A percentile compares a stretch with the other conserved stretches of the same genome.
These are phyloP conservation scores for Heteronetta atricapilla DNA, from an alignment of 2,113 vertebrate genomes.

Conservation along the genomic window DNA sequence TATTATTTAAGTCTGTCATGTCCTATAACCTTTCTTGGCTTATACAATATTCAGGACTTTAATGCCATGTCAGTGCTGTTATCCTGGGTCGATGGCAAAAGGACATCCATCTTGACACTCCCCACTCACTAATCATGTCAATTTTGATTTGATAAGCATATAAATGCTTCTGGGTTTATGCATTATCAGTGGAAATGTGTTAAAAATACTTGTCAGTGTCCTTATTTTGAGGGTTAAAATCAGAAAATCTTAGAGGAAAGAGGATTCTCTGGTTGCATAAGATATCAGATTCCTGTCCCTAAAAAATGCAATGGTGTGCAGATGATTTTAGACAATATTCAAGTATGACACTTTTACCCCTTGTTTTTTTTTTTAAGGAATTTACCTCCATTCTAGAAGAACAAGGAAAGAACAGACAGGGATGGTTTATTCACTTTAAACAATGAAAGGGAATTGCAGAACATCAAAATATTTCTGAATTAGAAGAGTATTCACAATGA, in stretches of 20 bases:
- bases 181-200: conserved; percentile 69
- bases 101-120: conserved; percentile 78
- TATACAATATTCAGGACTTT: conserved; percentile 75
- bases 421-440: neutral
- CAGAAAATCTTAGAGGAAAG: neutral
- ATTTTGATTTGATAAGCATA: conserved; percentile 83
- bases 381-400: neutral
- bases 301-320: neutral
- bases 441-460: neutral
- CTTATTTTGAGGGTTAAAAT: conserved; percentile 46
- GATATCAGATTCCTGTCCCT: neutral
- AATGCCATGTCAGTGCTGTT: conserved; percentile 70
- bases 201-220: conserved; percentile 76
- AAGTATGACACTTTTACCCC: neutral
- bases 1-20: conserved; percentile 76
- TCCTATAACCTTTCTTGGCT: conserved; percentile 78
- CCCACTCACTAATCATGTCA: conserved; percentile 77
- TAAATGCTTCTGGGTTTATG: conserved; percentile 74
- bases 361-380: fast-evolving
- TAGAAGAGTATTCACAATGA: neutral
- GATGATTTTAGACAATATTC: neutral
- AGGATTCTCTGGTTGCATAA: neutral
- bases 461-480: neutral
- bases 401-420: neutral
- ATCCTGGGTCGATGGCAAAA: conserved; percentile 77